Evolutionary conservation across 2,797 vertebrate genomes (phyloP), one percentile per base, ranked within the genome.

Genomic region (Chrosomus eos): DNA sequence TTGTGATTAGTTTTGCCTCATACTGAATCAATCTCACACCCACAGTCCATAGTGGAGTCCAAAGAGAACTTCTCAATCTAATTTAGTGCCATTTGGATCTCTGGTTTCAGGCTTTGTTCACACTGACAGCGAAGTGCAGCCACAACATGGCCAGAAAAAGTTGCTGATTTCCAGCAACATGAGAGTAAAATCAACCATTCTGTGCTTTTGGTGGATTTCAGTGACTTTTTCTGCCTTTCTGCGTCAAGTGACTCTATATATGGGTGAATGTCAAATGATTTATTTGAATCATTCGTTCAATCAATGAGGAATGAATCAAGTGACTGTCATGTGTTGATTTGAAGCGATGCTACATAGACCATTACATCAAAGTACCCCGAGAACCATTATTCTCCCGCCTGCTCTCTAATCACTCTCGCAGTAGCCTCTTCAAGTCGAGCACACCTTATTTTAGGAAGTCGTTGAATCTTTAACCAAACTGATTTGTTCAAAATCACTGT

Each of bases 1-100:
- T 85, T 83, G 31, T 75, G 75, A 85, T 88, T 85, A 71, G 87
- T 84, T 83, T 82, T 85, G 74, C 68, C 71, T 79, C 75, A 43
- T 62, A 55, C n/a, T 80, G 40, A 85, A 88, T 85, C 80, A 88
- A 62, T 83, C 68, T 62, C 78, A 62, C 58, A 79, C 55, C 80
- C 68, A 45, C 40, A 48, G 18, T 73, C 16, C 26, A 78, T 86
- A 45, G 40, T 66, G 73, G 18, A 72, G 40, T 82, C 74, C 67
- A 72, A 75, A 43, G 58, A 73, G 45, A 62, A 40, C 40, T 31
- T 26, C 53, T 83, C 58, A 85, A 82, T 88, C 38, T 62, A 70
- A 75, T 85, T 67, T 82, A 74, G 23, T 80, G 55, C 60, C 33
- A 19, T 70, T 58, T 74, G 62, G 64, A 33, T 23, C 70, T 74